A percentile compares a stretch with the other conserved stretches of the same genome.
These are phyloP conservation scores for Emydocephalus ijimae DNA, from an alignment of 2,113 vertebrate genomes.

Conservation along the genomic window DNA sequence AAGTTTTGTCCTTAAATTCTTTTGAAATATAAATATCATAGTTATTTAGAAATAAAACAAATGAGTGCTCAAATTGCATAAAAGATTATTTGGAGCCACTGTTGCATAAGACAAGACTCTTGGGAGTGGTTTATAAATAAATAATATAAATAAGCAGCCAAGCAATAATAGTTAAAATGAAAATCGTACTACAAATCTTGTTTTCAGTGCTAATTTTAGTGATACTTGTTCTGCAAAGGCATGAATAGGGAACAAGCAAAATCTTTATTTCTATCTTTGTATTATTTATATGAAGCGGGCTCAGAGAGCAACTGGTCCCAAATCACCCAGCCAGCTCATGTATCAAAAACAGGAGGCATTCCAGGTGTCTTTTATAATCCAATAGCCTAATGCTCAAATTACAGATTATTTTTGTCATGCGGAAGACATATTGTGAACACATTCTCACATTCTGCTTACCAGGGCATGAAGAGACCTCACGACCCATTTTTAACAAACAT, in stretches of 20 bases:
- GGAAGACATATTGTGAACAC: background rate
- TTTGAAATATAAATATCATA: background rate
- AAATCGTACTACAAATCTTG: background rate
- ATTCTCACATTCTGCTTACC: background rate
- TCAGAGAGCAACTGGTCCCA: background rate
- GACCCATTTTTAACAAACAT: background rate
- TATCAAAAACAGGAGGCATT: background rate
- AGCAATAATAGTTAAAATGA: background rate
- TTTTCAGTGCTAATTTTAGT: background rate
- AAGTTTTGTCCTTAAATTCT: background rate
- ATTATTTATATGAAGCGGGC: background rate
- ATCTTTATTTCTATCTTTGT: background rate
- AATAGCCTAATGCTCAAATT: background rate
- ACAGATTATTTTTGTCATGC: background rate
- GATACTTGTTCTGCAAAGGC: background rate
- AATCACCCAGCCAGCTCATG: background rate
- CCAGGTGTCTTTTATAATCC: background rate
- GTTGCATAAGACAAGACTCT: background rate
- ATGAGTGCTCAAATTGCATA: background rate
- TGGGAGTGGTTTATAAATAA: background rate
- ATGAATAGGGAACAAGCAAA: background rate
- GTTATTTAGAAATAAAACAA: background rate
- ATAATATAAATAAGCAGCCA: background rate
- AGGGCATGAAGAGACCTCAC: background rate
- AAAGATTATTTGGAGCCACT: background rate